Evolutionary conservation across 2,113 vertebrate genomes (phyloP).

Genomic region (Campylomormyrus numenius): DNA sequence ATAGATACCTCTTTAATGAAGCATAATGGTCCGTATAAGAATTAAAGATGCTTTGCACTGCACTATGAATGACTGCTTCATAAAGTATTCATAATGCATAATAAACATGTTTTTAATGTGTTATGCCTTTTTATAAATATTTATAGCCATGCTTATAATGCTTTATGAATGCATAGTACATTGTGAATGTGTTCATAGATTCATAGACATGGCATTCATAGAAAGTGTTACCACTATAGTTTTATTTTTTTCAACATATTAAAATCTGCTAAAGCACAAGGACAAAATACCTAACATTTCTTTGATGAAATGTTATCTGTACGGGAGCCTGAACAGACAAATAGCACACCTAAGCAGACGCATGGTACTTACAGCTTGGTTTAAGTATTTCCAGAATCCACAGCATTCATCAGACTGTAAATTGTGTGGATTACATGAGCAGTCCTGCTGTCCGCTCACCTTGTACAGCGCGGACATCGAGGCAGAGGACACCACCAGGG

Average conservation of each 20-base stretch:
- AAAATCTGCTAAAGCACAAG: neutral
- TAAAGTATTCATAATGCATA: neutral
- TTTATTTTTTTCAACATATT: neutral
- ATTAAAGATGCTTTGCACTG: neutral
- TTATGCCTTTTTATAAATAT: neutral
- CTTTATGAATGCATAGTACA: neutral
- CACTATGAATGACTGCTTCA: neutral
- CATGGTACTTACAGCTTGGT: neutral
- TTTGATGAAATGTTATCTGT: neutral
- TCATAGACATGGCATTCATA: neutral
- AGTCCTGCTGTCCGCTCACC: slow-evolving; percentile 56
- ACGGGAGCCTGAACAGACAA: neutral
- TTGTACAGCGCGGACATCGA: slow-evolving; percentile 94
- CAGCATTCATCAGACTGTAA: neutral
- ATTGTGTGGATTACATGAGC: neutral
- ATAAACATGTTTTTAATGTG: neutral
- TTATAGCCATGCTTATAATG: neutral
- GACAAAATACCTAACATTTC: neutral
- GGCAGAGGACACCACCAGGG: slow-evolving; percentile 87
- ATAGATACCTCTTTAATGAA: neutral
- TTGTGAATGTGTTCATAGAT: neutral
- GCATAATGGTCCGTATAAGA: neutral
- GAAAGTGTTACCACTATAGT: neutral
- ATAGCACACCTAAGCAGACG: neutral
- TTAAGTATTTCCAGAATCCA: neutral